Conservation (phyloP, 2,113 vertebrate genomes). For the Dipodomys merriami region DNA sequence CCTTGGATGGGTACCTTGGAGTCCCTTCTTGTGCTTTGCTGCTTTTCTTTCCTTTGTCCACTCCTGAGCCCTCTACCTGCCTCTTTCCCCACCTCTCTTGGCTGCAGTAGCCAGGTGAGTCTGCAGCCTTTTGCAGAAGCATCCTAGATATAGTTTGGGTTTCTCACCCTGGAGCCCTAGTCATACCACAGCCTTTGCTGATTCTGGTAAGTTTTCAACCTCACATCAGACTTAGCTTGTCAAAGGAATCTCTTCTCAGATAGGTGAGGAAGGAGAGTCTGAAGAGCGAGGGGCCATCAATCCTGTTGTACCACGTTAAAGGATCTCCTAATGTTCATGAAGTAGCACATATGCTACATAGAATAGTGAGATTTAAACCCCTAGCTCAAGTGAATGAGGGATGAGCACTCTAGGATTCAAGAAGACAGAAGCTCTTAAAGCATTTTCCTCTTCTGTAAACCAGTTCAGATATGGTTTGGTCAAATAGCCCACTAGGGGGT, state of each 20-base stretch:
- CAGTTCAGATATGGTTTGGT: neutral
- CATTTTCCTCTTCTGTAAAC: neutral
- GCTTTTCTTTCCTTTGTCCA: neutral
- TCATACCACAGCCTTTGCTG: neutral
- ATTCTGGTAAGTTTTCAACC: neutral
- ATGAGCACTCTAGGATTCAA: neutral
- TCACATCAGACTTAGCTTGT: neutral
- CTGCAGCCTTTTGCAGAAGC: neutral
- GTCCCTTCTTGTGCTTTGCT: neutral
- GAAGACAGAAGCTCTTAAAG: neutral
- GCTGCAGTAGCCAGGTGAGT: neutral
- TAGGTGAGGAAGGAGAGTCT: neutral
- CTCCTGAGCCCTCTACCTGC: neutral
- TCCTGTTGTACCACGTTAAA: neutral
- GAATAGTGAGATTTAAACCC: neutral
- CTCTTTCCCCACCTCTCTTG: neutral
- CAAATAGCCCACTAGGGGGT: neutral
- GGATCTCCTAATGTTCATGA: neutral
- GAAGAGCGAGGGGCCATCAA: fast-evolving
- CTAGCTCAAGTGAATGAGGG: neutral
- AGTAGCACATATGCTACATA: neutral
- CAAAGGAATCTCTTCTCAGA: neutral
- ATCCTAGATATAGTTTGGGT: neutral
- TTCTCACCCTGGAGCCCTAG: neutral
- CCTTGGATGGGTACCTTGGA: too few species aligned